phyloP scores from a whole-genome alignment of 1,140 invertebrate genomes.

The Asobara japonica region DNA sequence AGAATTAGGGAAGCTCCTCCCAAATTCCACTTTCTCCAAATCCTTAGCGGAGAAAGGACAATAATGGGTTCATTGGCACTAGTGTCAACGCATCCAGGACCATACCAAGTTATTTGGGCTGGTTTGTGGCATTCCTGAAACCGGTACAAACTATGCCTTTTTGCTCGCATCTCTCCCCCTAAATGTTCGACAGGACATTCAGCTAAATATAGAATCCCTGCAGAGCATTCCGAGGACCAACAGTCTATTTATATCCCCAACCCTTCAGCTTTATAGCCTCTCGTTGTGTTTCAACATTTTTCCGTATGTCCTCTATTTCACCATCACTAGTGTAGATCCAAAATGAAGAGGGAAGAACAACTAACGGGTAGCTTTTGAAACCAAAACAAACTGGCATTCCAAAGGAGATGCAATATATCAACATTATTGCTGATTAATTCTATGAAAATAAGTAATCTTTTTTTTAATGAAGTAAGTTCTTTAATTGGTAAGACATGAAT shows the following conservation, averaged over 20 bases:
- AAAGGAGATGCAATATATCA: background rate
- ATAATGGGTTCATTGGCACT: conserved; percentile 22
- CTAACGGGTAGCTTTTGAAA: too few relatives aligned
- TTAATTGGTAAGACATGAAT: too few relatives aligned
- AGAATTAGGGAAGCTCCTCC: background rate
- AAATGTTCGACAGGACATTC: conserved; percentile 27
- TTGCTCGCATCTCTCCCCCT: background rate
- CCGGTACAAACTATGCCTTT: conserved; percentile 44
- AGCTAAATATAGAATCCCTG: conserved; percentile 48
- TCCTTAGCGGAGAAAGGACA: background rate
- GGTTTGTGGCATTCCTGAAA: conserved; percentile 46
- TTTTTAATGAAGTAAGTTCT: too few relatives aligned
- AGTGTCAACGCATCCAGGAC: conserved; percentile 46
- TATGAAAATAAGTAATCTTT: too few relatives aligned
- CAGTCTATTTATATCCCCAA: conserved; percentile 29
- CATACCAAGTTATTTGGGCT: conserved; percentile 33
- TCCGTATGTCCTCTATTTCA: background rate
- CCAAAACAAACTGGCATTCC: too few relatives aligned
- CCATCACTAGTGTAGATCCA: conserved; percentile 6
- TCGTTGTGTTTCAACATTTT: background rate
- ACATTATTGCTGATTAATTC: too few relatives aligned
- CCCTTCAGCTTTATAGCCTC: background rate
- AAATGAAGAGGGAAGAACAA: background rate
- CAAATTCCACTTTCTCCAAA: background rate
- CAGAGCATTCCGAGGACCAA: conserved; percentile 5